Conservation (phyloP, 2,888 invertebrate genomes). For the Stenotaenia linearis region DNA sequence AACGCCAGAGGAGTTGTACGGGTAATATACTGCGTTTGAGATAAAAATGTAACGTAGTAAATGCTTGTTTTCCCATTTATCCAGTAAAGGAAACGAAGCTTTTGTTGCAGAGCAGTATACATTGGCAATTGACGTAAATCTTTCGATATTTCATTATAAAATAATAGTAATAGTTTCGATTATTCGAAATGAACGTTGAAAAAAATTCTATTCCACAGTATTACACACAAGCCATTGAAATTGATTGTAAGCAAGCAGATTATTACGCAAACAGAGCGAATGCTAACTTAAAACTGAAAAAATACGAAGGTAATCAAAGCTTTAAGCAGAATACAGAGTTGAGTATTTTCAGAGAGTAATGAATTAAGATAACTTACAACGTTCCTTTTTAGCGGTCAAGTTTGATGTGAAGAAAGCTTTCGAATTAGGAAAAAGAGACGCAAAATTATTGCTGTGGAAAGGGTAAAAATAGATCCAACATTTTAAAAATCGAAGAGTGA, state of each 20-base stretch:
- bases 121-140: neutral
- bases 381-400: neutral
- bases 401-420: neutral
- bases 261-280: neutral
- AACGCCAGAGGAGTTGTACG: neutral
- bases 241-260: neutral
- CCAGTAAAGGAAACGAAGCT: neutral
- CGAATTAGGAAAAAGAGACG: neutral
- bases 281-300: neutral
- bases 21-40: neutral
- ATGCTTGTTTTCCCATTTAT: no score
- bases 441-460: neutral
- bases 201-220: neutral
- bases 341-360: no score
- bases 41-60: no score
- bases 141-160: no score
- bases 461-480: neutral
- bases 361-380: no score
- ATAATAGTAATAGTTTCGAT: no score
- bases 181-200: no score
- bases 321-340: neutral
- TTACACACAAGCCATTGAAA: neutral
- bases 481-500: neutral
- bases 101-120: neutral
- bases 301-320: neutral